These are phyloP conservation scores for Typhlichthys subterraneus DNA, from an alignment of 2,797 vertebrate species.

Conservation along the genomic window DNA sequence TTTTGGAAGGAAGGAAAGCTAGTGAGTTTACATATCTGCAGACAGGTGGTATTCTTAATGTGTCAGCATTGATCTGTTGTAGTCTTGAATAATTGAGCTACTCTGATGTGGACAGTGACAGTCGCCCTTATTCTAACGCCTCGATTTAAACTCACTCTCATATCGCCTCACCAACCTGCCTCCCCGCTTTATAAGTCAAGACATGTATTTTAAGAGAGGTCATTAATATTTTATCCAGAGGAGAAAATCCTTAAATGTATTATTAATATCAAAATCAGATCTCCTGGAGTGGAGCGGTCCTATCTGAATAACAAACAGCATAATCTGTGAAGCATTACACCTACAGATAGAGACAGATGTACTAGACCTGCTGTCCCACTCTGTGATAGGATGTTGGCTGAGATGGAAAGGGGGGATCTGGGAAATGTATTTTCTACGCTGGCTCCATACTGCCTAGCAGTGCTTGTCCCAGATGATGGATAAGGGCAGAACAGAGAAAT, in stretches of 20 bases:
- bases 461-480: conserved; percentile 27
- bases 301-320: conserved; percentile 71
- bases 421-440: conserved; percentile 29
- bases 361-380: conserved; percentile 32
- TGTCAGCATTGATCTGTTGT: conserved; percentile 20
- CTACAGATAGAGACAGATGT: conserved; percentile 21
- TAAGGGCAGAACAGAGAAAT: conserved; percentile 3
- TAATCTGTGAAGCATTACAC: conserved; percentile 36
- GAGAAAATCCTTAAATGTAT: conserved; percentile 68
- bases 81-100: conserved; percentile 13
- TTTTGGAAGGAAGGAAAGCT: conserved; percentile 31
- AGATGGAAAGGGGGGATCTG: conserved; percentile 21
- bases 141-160: conserved; percentile 27
- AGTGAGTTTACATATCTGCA: conserved; percentile 24
- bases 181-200: conserved; percentile 37
- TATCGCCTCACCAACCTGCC: not conserved
- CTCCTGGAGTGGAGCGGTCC: conserved; percentile 50
- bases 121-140: conserved; percentile 26
- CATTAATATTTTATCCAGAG: conserved; percentile 73
- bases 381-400: conserved; percentile 14
- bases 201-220: conserved; percentile 48
- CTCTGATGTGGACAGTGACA: conserved; percentile 9
- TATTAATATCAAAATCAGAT: conserved; percentile 70
- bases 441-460: conserved; percentile 22
- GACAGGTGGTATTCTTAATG: conserved; percentile 27